phyloP scores from a whole-genome alignment of 2,113 vertebrate species.

The Gobius niger region DNA sequence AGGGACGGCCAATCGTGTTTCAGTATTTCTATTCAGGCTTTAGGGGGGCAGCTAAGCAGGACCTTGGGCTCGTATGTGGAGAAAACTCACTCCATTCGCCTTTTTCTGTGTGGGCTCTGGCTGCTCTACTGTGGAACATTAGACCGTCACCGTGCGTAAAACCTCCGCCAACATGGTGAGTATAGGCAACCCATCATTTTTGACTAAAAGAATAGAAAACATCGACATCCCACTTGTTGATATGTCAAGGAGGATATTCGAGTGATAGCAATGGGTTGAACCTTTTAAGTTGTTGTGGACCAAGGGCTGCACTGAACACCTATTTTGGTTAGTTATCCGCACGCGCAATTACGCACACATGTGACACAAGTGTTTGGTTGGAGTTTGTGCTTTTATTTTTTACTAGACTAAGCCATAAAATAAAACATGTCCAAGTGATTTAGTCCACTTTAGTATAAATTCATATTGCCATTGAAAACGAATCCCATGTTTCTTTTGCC shows the following conservation, averaged over 20 bases:
- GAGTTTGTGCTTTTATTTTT: too few species aligned
- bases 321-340: not conserved
- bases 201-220: not conserved
- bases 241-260: not conserved
- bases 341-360: not conserved
- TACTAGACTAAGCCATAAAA: too few species aligned
- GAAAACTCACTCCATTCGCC: slow-evolving; percentile 51
- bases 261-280: not conserved
- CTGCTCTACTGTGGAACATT: slow-evolving; percentile 28
- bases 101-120: slow-evolving; percentile 13
- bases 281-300: not conserved
- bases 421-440: not conserved
- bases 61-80: slow-evolving; percentile 38
- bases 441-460: not conserved
- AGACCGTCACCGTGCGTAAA: slow-evolving; percentile 40
- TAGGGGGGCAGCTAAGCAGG: slow-evolving; percentile 63
- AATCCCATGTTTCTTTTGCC: not conserved
- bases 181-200: slow-evolving; percentile 22
- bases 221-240: slow-evolving; percentile 32
- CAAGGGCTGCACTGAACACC: not conserved
- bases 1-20: slow-evolving; percentile 16
- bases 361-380: not conserved
- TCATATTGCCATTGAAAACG: not conserved
- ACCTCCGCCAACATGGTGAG: slow-evolving; percentile 74
- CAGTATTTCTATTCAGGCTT: slow-evolving; percentile 71